Conservation (phyloP, 2,797 vertebrate genomes). For the Betta splendens region DNA sequence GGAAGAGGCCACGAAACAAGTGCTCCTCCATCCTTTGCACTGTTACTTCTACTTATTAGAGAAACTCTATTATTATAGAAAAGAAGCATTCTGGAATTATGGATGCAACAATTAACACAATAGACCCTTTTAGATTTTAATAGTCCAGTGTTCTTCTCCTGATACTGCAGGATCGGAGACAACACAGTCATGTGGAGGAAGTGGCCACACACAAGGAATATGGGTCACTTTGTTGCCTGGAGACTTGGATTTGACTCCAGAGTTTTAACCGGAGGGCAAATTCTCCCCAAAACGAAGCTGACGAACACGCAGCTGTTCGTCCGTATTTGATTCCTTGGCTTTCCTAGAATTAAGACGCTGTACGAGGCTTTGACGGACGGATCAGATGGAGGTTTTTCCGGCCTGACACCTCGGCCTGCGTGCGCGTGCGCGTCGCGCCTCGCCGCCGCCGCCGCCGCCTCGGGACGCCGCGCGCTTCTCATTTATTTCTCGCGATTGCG, state of each 20-base stretch:
- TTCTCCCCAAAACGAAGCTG: constrained; percentile 21
- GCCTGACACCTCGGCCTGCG: no score
- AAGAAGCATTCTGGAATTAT: background rate
- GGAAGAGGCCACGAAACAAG: constrained; percentile 21
- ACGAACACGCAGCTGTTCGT: constrained; percentile 12
- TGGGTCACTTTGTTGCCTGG: constrained; percentile 48
- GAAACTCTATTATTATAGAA: constrained; percentile 4
- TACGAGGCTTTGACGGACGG: no score
- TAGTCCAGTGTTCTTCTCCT: no score
- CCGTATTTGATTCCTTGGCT: no score
- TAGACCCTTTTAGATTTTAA: background rate
- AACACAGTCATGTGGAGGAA: constrained; percentile 15
- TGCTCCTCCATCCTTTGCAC: constrained; percentile 9
- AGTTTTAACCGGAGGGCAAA: constrained; percentile 43
- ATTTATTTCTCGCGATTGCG: constrained; percentile 71
- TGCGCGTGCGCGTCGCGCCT: constrained; percentile 36
- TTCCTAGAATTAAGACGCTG: background rate
- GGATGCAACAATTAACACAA: background rate
- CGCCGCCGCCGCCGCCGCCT: no score
- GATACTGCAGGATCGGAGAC: background rate
- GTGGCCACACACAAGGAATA: constrained; percentile 38
- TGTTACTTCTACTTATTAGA: background rate
- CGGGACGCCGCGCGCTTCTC: constrained; percentile 57
- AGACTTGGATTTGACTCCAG: constrained; percentile 42
- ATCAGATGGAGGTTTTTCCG: constrained; percentile 9